Evolutionary conservation across 2,888 invertebrate species (phyloP), one percentile per base, ranked within the genome.

Genomic region (Lapara coniferarum): DNA sequence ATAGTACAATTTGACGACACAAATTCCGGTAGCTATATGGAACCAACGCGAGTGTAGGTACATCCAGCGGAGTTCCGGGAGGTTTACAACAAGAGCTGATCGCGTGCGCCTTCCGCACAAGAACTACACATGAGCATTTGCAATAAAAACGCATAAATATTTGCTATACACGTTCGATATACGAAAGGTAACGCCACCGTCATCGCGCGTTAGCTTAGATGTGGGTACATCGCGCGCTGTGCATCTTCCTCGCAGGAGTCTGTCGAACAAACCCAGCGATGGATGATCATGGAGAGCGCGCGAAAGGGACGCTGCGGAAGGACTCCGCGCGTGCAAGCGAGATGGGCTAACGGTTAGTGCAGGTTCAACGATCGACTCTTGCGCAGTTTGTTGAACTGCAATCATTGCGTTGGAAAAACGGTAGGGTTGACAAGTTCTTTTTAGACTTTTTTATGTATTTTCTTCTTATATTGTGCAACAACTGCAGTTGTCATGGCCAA

Each of bases 341-440:
- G 91, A 92, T 72, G 75, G 77, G 73, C 68, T 83, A 85, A 86
- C 85, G 83, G 89, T 89, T 88, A 87, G 88, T 88, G 81, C 85
- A 90, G 90, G 92, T 93, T 93, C 93, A 93, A 93, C 87, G 93
- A 86, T 91, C 93, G 90, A 86, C 89, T 91, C 90, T 83, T 80
- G 90, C 90, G 91, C 91, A 91, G 93, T 92, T 93, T 92, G 92
- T 93, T 93, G 93, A 93, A 92, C 92, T 89, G 88, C 87, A 91
- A 90, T 90, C 90, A 89, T 88, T 88, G 89, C 93, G 91, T 91
- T 87, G 89, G 90, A 89, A 91, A 92, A 91, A 85, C 81, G 82
- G 80, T 85, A 92, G 93, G 93, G 92, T 72, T 91, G 87, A 69
- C 77, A 72, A 30, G n/a, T 58, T 14, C 7, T 63, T 7, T 19